Conservation (phyloP, 2,888 invertebrate genomes). For the Noctua janthe region DNA sequence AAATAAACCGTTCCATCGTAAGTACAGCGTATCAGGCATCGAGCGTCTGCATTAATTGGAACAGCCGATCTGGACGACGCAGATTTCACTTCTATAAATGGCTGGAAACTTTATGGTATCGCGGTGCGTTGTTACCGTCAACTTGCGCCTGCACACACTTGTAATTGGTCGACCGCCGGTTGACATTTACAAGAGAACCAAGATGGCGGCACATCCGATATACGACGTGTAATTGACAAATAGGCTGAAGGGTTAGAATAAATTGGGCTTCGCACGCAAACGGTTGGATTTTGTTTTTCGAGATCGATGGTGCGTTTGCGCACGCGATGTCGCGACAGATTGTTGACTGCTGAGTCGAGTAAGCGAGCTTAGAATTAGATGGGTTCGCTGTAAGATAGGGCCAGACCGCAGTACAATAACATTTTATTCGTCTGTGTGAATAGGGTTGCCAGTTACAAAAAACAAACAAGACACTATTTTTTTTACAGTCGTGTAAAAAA, state of each 20-base stretch:
- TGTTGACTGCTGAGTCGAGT: constrained; percentile 49
- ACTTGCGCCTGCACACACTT: constrained; percentile 82
- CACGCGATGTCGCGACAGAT: constrained; percentile 63
- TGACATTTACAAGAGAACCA: constrained; percentile 88
- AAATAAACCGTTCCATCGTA: constrained; percentile 65
- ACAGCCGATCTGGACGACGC: constrained; percentile 80
- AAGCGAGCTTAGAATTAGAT: constrained; percentile 46
- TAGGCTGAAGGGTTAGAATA: constrained; percentile 77
- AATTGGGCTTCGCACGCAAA: constrained; percentile 73
- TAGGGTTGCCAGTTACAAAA: constrained; percentile 7
- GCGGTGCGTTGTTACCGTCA: constrained; percentile 86
- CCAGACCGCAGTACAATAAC: background rate
- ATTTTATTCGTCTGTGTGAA: constrained; percentile 1
- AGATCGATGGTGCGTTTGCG: constrained; percentile 63
- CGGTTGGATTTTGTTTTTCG: constrained; percentile 61
- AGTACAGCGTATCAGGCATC: constrained; percentile 78
- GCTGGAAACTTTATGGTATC: constrained; percentile 88
- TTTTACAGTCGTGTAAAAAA: background rate
- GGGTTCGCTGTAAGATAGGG: constrained; percentile 14
- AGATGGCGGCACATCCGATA: constrained; percentile 83
- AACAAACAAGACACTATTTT: too few relatives aligned
- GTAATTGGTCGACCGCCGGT: constrained; percentile 88
- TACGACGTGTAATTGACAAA: constrained; percentile 88
- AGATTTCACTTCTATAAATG: constrained; percentile 89
- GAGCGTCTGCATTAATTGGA: constrained; percentile 86